A percentile compares a stretch with the other conserved stretches of the same genome.
These are phyloP conservation scores for Oppia nitens DNA, from an alignment of 1,140 invertebrate species.

Conservation along the genomic window DNA sequence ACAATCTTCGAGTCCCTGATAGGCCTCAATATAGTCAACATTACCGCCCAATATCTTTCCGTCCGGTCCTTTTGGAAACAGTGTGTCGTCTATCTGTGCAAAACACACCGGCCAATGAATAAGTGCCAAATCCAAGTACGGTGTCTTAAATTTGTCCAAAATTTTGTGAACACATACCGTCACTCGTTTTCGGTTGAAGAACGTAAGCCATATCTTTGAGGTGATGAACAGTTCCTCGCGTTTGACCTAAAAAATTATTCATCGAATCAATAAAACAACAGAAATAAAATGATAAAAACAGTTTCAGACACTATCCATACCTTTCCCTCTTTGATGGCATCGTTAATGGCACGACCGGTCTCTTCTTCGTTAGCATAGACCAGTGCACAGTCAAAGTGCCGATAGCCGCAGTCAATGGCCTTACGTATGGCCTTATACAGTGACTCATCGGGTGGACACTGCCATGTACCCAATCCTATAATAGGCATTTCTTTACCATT, in stretches of 20 bases:
- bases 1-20: slow-evolving; percentile 25
- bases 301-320: no score
- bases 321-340: slow-evolving; percentile 55
- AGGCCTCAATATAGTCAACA: slow-evolving; percentile 17
- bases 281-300: no score
- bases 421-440: slow-evolving; percentile 3
- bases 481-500: slow-evolving; percentile 45
- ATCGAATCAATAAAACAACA: no score
- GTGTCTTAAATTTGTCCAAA: slow-evolving; percentile 27
- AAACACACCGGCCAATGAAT: slow-evolving; percentile 19
- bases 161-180: slow-evolving; percentile 41
- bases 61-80: slow-evolving; percentile 26
- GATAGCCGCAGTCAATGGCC: slow-evolving; percentile 9
- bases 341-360: slow-evolving; percentile 54
- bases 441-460: slow-evolving; percentile 8
- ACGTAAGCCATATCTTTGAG: slow-evolving; percentile 48
- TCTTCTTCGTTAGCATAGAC: slow-evolving; percentile 68
- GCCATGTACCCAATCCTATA: slow-evolving; percentile 55
- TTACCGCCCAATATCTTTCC: slow-evolving; percentile 8
- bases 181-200: slow-evolving; percentile 43
- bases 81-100: slow-evolving; percentile 11
- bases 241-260: no score
- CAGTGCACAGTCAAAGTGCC: slow-evolving; percentile 67
- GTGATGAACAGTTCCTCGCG: slow-evolving; percentile 65
- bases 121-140: slow-evolving; percentile 18